Conservation (phyloP, 1,140 invertebrate species). For the Ditylenchus dipsaci region DNA sequence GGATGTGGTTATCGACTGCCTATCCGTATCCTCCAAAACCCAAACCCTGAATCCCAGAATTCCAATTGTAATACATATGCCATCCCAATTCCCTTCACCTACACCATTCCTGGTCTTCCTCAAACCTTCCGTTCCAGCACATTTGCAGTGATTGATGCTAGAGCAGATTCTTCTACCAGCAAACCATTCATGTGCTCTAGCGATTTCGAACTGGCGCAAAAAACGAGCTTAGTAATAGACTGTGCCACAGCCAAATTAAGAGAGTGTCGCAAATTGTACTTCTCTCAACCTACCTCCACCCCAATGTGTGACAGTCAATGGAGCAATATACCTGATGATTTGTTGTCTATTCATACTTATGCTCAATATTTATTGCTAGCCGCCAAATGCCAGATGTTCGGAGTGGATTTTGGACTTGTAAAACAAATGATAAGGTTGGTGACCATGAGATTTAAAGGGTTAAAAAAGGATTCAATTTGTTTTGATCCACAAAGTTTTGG, state of each 20-base stretch:
- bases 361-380: slow-evolving; percentile 7
- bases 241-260: background rate
- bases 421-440: slow-evolving; percentile 1
- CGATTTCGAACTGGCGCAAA: background rate
- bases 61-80: background rate
- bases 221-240: background rate
- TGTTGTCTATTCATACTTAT: slow-evolving; percentile 1
- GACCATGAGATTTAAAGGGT: no score
- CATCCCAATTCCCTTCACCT: background rate
- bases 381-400: background rate
- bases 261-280: background rate
- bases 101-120: background rate
- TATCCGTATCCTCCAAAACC: background rate
- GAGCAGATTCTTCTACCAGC: background rate
- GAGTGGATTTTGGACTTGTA: background rate
- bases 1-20: slow-evolving; percentile 4
- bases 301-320: background rate
- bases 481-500: no score
- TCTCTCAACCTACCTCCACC: background rate
- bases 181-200: background rate
- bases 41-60: background rate
- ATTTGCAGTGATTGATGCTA: background rate
- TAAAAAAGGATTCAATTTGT: no score
- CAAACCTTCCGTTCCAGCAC: background rate
- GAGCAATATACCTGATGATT: background rate